Base-by-base conservation (phyloP, 2,888 invertebrate species). In the Athripsodes cinereus region DNA sequence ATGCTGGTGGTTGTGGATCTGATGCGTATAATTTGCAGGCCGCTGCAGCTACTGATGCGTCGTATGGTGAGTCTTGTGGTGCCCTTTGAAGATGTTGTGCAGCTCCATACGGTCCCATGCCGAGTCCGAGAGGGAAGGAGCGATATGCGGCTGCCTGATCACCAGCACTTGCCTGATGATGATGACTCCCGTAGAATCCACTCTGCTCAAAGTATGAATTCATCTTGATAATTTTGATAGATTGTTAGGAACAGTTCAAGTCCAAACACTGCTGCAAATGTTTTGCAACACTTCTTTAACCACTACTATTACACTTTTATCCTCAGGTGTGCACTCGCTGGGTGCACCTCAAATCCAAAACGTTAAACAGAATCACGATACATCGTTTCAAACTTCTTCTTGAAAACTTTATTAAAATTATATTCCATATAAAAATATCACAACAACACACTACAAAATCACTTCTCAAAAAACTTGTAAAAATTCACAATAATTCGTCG, bases 191-290 rank as follows among this genome's bases (percentile, higher is more conserved):
- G 81, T 95, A 94, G 82, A 95, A 95, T 76, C 93, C 93, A 76
- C 90, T 89, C 82, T 94, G 94, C 82, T 94, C 94, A 76, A 94
- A 95, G 77, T 94, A 95, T 74, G 93, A 93, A 88, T 93, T 94
- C 94, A 94, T 94, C 75, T 75, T 85, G 65, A 58, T 40, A 40
- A 40, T 40, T 40, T 40, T 40, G 40, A 40, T 8, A 16, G 40
- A 13, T 40, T 40, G 5, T 40, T 40, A n/a, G 2, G 13, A 3
- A 40, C 3, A 5, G 40, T 40, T 40, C 16, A 26, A 26, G 26
- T 26, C 26, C 26, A 6, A 10, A 26, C 3, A 26, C 26, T 26
- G n/a, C n/a, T n/a, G 5, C 10, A 26, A 26, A 10, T 26, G 26
- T 26, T 26, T 26, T 26, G 10, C 26, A 6, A 26, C 26, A 26